These are phyloP conservation scores for Platorchestia sp. DNA, from an alignment of 1,140 invertebrate species.

Conservation along the genomic window DNA sequence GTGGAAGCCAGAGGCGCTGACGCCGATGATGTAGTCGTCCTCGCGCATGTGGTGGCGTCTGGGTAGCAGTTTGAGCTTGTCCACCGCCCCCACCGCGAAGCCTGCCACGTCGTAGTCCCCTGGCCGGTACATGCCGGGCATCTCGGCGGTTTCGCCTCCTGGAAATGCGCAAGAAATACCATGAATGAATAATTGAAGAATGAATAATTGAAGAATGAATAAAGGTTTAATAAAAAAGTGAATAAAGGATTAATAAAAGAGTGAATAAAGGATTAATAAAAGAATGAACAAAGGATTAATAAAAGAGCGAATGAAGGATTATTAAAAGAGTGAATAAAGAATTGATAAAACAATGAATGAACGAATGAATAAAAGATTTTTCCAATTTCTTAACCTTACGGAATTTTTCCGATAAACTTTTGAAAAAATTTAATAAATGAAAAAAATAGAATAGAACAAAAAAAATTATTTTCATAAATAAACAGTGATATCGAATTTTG, in stretches of 20 bases:
- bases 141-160: constrained; percentile 96
- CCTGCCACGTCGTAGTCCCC: constrained; percentile 96
- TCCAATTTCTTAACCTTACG: too few relatives aligned
- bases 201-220: background rate
- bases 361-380: too few relatives aligned
- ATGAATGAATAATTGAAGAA: background rate
- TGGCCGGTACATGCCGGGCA: constrained; percentile 91
- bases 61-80: constrained; percentile 82
- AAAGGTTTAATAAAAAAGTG: background rate
- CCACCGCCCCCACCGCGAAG: constrained; percentile 93
- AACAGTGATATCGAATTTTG: too few relatives aligned
- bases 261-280: background rate
- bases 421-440: too few relatives aligned
- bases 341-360: too few relatives aligned
- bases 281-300: background rate
- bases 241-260: background rate
- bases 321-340: too few relatives aligned
- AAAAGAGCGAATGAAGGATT: too few relatives aligned
- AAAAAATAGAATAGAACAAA: too few relatives aligned
- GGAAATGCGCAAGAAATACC: too few relatives aligned
- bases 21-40: constrained; percentile 88
- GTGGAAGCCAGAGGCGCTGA: constrained; percentile 91
- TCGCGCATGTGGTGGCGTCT: constrained; percentile 77
- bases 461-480: too few relatives aligned
- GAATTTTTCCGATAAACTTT: too few relatives aligned